A percentile compares a stretch with the other conserved stretches of the same genome.
phyloP scores from a whole-genome alignment of 1,140 invertebrate genomes.

The Philotrypesis tridentata region DNA sequence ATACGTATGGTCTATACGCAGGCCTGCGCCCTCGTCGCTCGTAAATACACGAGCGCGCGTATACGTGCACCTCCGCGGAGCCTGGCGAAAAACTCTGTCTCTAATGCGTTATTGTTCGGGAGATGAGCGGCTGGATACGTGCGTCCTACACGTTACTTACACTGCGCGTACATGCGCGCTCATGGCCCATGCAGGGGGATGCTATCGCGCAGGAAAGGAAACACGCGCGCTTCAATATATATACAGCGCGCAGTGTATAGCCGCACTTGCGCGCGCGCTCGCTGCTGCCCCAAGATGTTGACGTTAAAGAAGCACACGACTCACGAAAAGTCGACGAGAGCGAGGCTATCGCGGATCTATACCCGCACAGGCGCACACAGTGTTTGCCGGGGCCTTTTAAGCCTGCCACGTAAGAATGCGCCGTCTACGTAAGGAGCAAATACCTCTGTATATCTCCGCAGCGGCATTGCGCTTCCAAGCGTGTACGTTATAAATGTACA shows the following conservation, averaged over 20 bases:
- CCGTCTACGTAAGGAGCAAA: too few relatives aligned
- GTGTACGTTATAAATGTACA: too few relatives aligned
- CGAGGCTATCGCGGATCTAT: neutral
- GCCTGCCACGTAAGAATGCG: neutral
- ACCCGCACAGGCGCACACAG: neutral
- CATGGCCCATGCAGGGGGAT: neutral
- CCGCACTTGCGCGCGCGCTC: too few relatives aligned
- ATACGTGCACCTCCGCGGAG: too few relatives aligned
- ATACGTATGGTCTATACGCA: conserved; percentile 1
- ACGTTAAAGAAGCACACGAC: neutral
- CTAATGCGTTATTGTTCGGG: neutral
- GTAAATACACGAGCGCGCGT: neutral
- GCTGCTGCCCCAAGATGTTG: neutral
- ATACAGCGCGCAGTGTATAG: too few relatives aligned
- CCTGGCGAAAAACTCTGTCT: neutral
- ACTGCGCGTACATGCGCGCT: too few relatives aligned
- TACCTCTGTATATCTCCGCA: neutral
- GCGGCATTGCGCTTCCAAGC: too few relatives aligned
- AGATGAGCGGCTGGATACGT: neutral
- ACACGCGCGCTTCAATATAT: neutral
- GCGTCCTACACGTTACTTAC: too few relatives aligned
- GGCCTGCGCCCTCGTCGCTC: neutral
- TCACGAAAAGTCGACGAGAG: neutral
- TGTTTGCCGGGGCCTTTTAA: too few relatives aligned
- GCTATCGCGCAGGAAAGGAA: neutral